These are phyloP conservation scores for Eupsittula cactorum DNA, from an alignment of 2,113 vertebrate genomes.

Conservation along the genomic window DNA sequence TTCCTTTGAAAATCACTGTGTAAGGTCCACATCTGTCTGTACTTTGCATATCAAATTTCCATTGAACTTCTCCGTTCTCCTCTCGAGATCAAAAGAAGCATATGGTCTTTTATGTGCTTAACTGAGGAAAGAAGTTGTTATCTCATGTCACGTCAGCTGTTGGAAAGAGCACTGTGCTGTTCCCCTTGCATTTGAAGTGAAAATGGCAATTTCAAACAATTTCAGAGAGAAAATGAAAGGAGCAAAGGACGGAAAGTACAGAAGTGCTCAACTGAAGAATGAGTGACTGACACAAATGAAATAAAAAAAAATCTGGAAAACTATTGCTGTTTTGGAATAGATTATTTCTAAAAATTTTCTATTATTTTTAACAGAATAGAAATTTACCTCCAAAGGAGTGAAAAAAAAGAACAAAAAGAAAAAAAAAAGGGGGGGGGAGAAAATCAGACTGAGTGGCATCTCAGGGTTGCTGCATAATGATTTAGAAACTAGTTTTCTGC, in stretches of 20 bases:
- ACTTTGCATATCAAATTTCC: conserved; percentile 5
- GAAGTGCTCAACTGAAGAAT: not conserved
- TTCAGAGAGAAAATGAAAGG: conserved; percentile 47
- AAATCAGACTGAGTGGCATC: conserved; percentile 16
- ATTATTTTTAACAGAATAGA: not conserved
- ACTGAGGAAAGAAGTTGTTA: not conserved
- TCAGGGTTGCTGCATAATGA: conserved; percentile 47
- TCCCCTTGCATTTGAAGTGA: conserved; percentile 43
- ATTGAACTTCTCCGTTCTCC: not conserved
- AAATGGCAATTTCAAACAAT: conserved; percentile 58
- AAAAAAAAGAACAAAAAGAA: rapidly evolving
- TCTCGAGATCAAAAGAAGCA: not conserved
- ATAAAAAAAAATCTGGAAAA: not conserved
- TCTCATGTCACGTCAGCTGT: not conserved
- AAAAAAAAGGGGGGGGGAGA: not conserved
- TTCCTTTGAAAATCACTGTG: not conserved
- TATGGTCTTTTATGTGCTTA: conserved; percentile 34
- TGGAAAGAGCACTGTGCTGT: not conserved
- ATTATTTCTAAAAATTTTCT: not conserved
- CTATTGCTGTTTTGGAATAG: not conserved
- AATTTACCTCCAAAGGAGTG: not conserved
- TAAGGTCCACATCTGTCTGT: not conserved
- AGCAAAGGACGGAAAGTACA: not conserved
- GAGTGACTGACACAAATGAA: not conserved
- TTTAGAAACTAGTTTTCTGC: conserved; percentile 74